Conservation (phyloP, 2,797 vertebrate species). For the Gila robusta region DNA sequence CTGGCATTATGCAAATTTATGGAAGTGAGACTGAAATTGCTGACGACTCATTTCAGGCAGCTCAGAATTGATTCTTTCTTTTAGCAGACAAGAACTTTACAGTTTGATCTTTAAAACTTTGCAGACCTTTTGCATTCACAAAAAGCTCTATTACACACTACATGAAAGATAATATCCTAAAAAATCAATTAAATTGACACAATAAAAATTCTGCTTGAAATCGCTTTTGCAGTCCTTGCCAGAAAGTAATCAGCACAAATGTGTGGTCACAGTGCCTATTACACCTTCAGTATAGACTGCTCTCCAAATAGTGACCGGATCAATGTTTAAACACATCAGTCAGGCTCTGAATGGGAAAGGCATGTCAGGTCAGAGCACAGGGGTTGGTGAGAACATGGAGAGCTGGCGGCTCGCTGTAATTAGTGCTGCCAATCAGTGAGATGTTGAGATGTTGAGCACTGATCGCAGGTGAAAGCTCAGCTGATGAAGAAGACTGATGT, state of each 20-base stretch:
- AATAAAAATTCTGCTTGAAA: slow-evolving; percentile 1
- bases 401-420: slow-evolving; percentile 40
- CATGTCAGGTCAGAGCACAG: slow-evolving; percentile 41
- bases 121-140: not conserved
- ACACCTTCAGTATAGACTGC: not conserved
- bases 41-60: not conserved
- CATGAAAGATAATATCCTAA: not conserved
- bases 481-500: slow-evolving; percentile 37
- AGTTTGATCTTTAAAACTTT: not conserved
- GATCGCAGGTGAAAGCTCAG: slow-evolving; percentile 49
- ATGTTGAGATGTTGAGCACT: slow-evolving; percentile 11
- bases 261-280: not conserved
- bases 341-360: slow-evolving; percentile 27
- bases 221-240: not conserved
- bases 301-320: slow-evolving; percentile 12
- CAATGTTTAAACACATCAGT: slow-evolving; percentile 30
- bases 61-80: not conserved
- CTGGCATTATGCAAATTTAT: not conserved
- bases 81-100: not conserved
- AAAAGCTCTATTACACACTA: not conserved
- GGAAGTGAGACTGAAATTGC: not conserved
- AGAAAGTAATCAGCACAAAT: slow-evolving; percentile 26
- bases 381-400: slow-evolving; percentile 29
- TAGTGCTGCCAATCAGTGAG: slow-evolving; percentile 47
- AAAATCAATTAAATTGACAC: not conserved